Conservation (phyloP, 2,888 invertebrate genomes). For the Spodoptera picta region DNA sequence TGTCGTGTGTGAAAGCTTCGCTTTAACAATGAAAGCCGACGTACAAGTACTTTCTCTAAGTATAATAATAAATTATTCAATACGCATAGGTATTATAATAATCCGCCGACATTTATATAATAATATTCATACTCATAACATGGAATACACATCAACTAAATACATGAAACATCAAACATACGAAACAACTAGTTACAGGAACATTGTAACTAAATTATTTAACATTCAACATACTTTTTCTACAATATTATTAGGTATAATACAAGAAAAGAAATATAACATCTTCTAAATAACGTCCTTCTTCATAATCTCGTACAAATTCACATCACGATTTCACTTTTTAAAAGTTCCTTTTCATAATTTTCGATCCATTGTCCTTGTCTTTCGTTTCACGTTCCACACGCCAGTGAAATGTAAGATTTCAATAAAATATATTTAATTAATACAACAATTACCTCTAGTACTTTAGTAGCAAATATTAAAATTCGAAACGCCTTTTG, state of each 20-base stretch:
- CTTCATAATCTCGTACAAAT: slow-evolving; percentile 20
- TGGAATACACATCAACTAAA: slow-evolving; percentile 64
- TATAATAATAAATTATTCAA: slow-evolving; percentile 57
- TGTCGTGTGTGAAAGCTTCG: slow-evolving; percentile 77
- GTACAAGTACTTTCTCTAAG: slow-evolving; percentile 60
- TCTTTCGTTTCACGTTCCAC: slow-evolving; percentile 20
- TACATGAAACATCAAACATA: slow-evolving; percentile 64
- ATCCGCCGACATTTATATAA: slow-evolving; percentile 51
- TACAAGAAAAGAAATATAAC: slow-evolving; percentile 42
- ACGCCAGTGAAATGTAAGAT: slow-evolving; percentile 21
- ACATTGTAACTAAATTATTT: slow-evolving; percentile 73
- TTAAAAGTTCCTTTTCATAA: slow-evolving; percentile 30
- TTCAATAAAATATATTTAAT: slow-evolving; percentile 42
- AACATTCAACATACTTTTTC: slow-evolving; percentile 58
- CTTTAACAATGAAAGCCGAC: slow-evolving; percentile 83
- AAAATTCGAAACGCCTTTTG: slow-evolving; percentile 37
- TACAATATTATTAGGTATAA: slow-evolving; percentile 51
- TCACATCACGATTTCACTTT: slow-evolving; percentile 43
- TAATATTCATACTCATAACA: slow-evolving; percentile 49
- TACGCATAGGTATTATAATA: slow-evolving; percentile 64
- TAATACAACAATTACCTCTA: slow-evolving; percentile 50
- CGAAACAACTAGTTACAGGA: slow-evolving; percentile 74
- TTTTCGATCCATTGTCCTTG: slow-evolving; percentile 20
- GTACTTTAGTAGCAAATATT: slow-evolving; percentile 47
- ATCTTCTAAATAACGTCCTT: slow-evolving; percentile 22